Base-by-base conservation (phyloP, 2,888 invertebrate genomes). In the Iselma pallidipennis region DNA sequence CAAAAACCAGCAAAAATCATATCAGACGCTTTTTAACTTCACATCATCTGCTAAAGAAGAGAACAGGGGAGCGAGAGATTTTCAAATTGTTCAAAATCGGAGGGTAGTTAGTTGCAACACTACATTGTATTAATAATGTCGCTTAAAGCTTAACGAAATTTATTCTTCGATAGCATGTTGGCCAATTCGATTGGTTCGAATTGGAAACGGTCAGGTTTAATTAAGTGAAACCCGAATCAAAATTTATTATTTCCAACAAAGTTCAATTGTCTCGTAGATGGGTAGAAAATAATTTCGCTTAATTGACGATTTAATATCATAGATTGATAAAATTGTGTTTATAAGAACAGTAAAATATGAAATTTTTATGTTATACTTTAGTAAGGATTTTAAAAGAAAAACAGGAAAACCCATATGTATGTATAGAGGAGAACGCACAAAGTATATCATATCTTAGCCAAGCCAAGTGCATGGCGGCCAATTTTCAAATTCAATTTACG, bases 401-500 rank as follows among this genome's bases (percentile, higher is more conserved):
- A 53, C 53, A 49, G 50, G 49, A 16, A 45, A 52, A 51, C 55
- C 56, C 57, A 57, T 57, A 54, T 60, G 63, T 53, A 69, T 65
- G 71, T 65, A 72, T 71, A 74, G 28, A 75, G 71, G 67, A n/a
- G n/a, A n/a, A n/a, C 71, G 71, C 72, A 70, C 68, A 66, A 69
- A 73, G 71, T 74, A 71, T 74, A 74, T 74, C 73, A 76, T 76
- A 74, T 75, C 75, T 73, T 70, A 72, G 72, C 69, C 21, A 68
- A 72, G 74, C 75, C 75, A 75, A 76, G 75, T 74, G 74, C 75
- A 75, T 70, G 74, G 76, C 74, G 75, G 76, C 78, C 80, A 80
- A 80, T 80, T 80, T 80, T 80, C 80, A 80, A 80, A 80, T 80
- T 80, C 80, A 80, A 80, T 80, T 80, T 80, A 79, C 79, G 78